phyloP scores from a whole-genome alignment of 1,140 invertebrate species.

The Trichonephila clavipes region DNA sequence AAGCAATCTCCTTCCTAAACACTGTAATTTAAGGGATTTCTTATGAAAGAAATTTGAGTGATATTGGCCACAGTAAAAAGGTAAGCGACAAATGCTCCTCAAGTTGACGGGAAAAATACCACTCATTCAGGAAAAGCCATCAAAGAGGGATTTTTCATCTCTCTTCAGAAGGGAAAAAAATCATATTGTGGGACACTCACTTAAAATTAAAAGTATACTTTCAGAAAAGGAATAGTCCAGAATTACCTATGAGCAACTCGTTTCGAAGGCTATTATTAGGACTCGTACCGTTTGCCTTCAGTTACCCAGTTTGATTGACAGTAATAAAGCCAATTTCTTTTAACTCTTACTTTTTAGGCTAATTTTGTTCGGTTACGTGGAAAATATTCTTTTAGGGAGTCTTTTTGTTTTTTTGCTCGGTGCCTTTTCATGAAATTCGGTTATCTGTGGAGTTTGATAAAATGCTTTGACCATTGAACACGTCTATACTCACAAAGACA shows the following conservation, averaged over 20 bases:
- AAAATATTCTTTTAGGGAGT: not conserved
- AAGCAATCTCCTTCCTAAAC: constrained; percentile 36
- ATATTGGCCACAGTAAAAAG: constrained; percentile 61
- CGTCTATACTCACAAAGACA: not conserved
- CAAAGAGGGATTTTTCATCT: not conserved
- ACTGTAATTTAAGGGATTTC: constrained; percentile 61
- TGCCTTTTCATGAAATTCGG: constrained; percentile 6
- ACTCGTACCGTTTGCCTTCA: not conserved
- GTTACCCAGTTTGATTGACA: constrained; percentile 56
- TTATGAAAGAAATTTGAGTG: not conserved
- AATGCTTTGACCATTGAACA: not conserved
- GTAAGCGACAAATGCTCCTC: constrained; percentile 69
- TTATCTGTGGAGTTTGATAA: not conserved
- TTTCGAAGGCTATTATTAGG: constrained; percentile 56
- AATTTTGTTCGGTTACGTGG: constrained; percentile 43
- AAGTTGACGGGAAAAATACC: constrained; percentile 70
- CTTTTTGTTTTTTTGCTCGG: not conserved
- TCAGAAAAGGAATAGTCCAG: constrained; percentile 28
- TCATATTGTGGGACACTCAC: not conserved
- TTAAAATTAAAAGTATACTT: constrained; percentile 69
- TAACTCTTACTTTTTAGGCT: constrained; percentile 51
- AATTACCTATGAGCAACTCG: constrained; percentile 52
- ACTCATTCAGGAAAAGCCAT: not conserved
- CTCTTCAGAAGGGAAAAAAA: constrained; percentile 7
- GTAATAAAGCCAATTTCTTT: constrained; percentile 68